Evolutionary conservation across 2,113 vertebrate species (phyloP).

Genomic region (Calidris pugnax): DNA sequence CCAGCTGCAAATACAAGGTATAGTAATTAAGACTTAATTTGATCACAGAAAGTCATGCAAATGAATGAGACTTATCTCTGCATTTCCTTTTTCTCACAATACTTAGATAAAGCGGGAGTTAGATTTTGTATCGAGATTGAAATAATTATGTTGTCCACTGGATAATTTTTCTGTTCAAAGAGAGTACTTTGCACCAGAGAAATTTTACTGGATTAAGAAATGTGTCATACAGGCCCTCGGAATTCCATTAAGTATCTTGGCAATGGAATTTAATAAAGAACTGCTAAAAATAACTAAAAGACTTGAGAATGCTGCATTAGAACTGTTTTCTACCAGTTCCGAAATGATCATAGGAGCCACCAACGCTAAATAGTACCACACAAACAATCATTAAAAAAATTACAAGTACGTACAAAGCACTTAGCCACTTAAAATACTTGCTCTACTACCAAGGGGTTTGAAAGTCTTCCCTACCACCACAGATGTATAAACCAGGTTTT

Average conservation of each 20-base stretch:
- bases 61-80: background rate
- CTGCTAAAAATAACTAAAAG: background rate
- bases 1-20: slow-evolving; percentile 75
- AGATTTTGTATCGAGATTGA: background rate
- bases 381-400: background rate
- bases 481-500: background rate
- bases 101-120: background rate
- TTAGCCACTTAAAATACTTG: background rate
- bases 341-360: background rate
- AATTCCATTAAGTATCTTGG: background rate
- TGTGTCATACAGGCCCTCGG: background rate
- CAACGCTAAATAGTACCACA: background rate
- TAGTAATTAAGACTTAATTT: background rate
- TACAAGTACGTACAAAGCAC: background rate
- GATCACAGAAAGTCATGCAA: background rate
- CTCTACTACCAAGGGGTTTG: background rate
- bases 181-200: background rate
- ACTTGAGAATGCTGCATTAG: background rate
- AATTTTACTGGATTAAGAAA: background rate
- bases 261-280: background rate
- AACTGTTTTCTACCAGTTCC: background rate
- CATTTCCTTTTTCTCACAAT: background rate
- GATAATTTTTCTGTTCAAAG: background rate
- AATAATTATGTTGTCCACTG: background rate
- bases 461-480: background rate